Evolutionary conservation across 2,113 vertebrate genomes (phyloP).

Genomic region (Apodemus sylvaticus): DNA sequence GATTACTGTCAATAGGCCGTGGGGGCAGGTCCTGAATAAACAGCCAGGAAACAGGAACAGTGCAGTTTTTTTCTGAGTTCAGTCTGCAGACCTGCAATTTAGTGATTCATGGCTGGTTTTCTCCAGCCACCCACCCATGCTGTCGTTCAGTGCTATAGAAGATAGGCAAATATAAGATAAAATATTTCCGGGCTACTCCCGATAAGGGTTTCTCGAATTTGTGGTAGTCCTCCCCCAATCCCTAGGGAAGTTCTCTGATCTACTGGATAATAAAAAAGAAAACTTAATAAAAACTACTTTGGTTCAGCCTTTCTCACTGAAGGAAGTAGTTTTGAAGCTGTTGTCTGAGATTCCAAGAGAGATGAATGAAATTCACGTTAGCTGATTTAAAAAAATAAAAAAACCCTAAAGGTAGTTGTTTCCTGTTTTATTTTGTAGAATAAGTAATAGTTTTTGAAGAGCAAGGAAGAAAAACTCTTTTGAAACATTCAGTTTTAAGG

Average conservation of each 20-base stretch:
- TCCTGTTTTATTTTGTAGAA: not conserved
- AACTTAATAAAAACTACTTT: not conserved
- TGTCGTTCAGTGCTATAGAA: not conserved
- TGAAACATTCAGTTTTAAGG: conserved; percentile 18
- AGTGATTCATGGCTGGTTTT: conserved; percentile 7
- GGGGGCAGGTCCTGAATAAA: not conserved
- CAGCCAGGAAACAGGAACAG: not conserved
- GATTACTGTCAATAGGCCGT: not conserved
- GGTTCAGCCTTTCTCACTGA: not conserved
- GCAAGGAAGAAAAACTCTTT: not conserved
- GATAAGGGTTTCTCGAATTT: conserved; percentile 12
- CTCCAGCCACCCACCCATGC: not conserved
- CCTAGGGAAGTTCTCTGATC: not conserved
- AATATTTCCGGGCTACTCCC: not conserved
- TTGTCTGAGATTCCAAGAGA: not conserved
- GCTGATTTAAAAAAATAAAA: conserved; percentile 35
- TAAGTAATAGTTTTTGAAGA: conserved; percentile 16
- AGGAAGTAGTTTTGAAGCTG: not conserved
- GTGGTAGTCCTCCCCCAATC: not conserved
- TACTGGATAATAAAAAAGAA: conserved; percentile 27
- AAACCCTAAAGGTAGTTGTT: not conserved
- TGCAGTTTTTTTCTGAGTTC: not conserved
- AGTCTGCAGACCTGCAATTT: conserved; percentile 26
- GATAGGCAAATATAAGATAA: not conserved
- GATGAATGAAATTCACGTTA: conserved; percentile 23